Base-by-base conservation (phyloP, 2,797 vertebrate genomes). In the Borostomias antarcticus region DNA sequence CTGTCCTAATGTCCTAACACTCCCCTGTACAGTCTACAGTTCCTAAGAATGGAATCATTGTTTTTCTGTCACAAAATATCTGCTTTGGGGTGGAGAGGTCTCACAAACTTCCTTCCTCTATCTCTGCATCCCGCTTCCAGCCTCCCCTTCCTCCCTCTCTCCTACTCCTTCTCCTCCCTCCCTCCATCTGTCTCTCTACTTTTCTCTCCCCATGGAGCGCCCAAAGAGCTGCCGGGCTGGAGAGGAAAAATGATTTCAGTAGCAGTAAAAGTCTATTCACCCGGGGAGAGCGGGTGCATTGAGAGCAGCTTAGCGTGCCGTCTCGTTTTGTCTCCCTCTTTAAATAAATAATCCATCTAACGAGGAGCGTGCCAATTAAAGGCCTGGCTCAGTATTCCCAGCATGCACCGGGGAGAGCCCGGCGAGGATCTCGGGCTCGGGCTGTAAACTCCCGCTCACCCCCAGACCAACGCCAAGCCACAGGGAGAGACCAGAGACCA, bases 321-420 rank as follows among this genome's bases (percentile, higher is more conserved):
- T 70, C 69, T 63, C 62, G 79, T 84, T 87, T 89, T 86, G 81
- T 88, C 77, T 81, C 75, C 26, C 71, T 73, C 70, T 83, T 84
- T 80, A 87, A 88, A 85, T 85, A 87, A 88, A 84, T 89, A 88
- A 86, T 86, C 84, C 68, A 68, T 73, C 64, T 17, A 21, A 70
- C 50, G 32, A 62, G 58, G 75, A 63, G 77, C 17, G 66, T 77
- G 81, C 77, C 81, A 82, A 76, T 82, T n/a, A n/a, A n/a, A n/a
- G 66, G 43, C 58, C 66, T 58, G 9, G n/a, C 80, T 89, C 83
- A 78, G 83, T 87, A 89, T 89, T 89, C 84, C 78, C 78, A 72
- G 65, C 70, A 59, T 79, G 78, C 74, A 74, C 72, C 72, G 75
- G n/a, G 56, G 81, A 84, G 79, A 83, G 74, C 75, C 69, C 88